phyloP scores from a whole-genome alignment of 2,113 vertebrate species.

The Osmerus mordax region DNA sequence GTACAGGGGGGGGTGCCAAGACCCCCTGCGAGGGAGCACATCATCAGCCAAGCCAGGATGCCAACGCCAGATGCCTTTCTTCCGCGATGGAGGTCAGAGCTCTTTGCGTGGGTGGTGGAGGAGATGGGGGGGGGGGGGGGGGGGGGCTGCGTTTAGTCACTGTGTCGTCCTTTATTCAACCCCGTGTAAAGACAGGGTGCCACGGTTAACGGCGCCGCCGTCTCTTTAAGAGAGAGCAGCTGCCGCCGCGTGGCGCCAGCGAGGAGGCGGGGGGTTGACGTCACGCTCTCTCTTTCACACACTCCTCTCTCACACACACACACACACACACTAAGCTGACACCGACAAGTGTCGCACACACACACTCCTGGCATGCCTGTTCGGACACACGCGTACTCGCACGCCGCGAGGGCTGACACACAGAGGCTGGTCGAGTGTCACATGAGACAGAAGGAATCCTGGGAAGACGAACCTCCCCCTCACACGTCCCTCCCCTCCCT shows the following conservation, averaged over 20 bases:
- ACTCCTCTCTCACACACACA: not conserved
- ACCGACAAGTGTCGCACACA: too few species aligned
- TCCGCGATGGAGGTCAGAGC: slow-evolving; percentile 35
- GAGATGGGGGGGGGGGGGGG: not conserved
- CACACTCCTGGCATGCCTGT: too few species aligned
- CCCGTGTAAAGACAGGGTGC: not conserved
- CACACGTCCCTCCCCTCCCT: too few species aligned
- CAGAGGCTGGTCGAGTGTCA: slow-evolving; percentile 18
- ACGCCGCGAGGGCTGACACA: slow-evolving; percentile 6
- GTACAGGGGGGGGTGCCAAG: slow-evolving; percentile 33
- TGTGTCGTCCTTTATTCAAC: not conserved
- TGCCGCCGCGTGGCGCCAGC: slow-evolving; percentile 20
- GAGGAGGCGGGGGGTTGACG: slow-evolving; percentile 27
- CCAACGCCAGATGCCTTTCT: slow-evolving; percentile 11
- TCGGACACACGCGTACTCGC: not conserved
- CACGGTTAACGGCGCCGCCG: not conserved
- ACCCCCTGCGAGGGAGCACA: slow-evolving; percentile 34
- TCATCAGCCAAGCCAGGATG: slow-evolving; percentile 44
- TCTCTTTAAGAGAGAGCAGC: slow-evolving; percentile 17
- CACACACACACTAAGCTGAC: not conserved
- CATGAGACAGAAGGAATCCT: slow-evolving; percentile 1
- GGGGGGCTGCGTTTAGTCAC: not conserved
- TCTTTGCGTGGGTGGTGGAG: slow-evolving; percentile 6
- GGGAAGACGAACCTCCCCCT: not conserved
- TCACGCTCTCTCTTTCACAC: not conserved